phyloP scores from a whole-genome alignment of 2,888 invertebrate species.

The Anarsia innoxiella region DNA sequence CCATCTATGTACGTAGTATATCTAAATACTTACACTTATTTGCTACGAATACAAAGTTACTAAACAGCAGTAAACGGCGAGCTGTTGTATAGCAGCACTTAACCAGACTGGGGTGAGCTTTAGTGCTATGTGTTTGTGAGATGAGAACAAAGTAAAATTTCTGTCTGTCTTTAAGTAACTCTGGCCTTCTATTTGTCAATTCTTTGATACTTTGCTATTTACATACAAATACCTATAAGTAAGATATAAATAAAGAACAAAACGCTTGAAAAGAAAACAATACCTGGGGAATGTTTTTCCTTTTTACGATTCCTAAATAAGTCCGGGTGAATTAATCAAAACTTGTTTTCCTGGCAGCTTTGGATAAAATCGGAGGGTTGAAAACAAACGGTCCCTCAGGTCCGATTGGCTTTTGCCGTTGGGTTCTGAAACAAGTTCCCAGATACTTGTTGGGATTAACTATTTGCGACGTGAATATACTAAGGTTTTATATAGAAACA shows the following conservation, averaged over 20 bases:
- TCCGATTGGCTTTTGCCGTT: slow-evolving; percentile 36
- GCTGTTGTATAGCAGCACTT: slow-evolving; percentile 9
- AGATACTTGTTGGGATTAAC: slow-evolving; percentile 11
- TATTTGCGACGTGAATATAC: slow-evolving; percentile 5
- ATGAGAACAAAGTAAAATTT: no score
- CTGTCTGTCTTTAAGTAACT: no score
- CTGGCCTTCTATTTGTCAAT: no score
- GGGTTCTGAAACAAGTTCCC: slow-evolving; percentile 30
- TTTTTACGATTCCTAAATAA: slow-evolving; percentile 31
- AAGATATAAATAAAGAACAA: no score
- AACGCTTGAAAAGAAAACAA: neutral
- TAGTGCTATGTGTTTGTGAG: slow-evolving; percentile 8
- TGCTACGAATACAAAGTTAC: slow-evolving; percentile 15
- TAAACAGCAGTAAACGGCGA: slow-evolving; percentile 12
- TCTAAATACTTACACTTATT: slow-evolving; percentile 15
- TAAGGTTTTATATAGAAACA: slow-evolving; percentile 1
- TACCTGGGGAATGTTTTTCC: slow-evolving; percentile 7
- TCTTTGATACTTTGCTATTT: no score
- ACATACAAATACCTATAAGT: no score
- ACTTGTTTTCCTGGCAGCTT: slow-evolving; percentile 40
- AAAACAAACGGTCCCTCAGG: slow-evolving; percentile 41
- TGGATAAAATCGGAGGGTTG: slow-evolving; percentile 34
- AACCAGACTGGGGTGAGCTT: slow-evolving; percentile 8
- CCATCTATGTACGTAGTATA: slow-evolving; percentile 9
- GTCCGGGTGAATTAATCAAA: slow-evolving; percentile 47